Evolutionary conservation across 1,140 invertebrate species (phyloP).

Genomic region (Araneus ventricosus): DNA sequence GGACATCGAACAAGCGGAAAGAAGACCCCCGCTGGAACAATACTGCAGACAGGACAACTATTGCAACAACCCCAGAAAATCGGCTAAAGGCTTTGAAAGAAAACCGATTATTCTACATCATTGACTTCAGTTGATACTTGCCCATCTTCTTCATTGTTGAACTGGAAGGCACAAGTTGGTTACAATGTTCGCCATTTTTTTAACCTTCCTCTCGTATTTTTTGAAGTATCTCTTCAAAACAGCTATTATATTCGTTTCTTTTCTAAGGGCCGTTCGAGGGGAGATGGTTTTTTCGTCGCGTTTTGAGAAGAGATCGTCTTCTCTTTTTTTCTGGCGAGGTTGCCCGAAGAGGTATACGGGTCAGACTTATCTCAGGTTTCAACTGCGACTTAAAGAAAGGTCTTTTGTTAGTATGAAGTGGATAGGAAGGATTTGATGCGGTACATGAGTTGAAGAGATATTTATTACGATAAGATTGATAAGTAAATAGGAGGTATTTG

Average conservation of each 20-base stretch:
- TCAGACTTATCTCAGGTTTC: conserved; percentile 66
- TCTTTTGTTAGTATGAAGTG: conserved; percentile 28
- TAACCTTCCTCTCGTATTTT: neutral
- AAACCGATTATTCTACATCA: conserved; percentile 72
- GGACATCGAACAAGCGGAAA: conserved; percentile 70
- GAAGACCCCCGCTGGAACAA: conserved; percentile 52
- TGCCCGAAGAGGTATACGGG: conserved; percentile 43
- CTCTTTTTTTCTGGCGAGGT: neutral
- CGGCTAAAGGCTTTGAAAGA: conserved; percentile 58
- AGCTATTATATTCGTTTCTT: conserved; percentile 19
- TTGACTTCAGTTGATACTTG: conserved; percentile 73
- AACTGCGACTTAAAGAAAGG: neutral
- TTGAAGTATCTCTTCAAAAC: conserved; percentile 47
- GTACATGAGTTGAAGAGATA: conserved; percentile 31
- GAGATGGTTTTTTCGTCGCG: conserved; percentile 20
- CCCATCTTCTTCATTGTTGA: conserved; percentile 36
- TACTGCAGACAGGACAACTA: conserved; percentile 23
- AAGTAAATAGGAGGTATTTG: conserved; percentile 21
- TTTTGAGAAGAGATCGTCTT: conserved; percentile 6
- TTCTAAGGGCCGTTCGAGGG: neutral
- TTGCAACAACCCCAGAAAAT: conserved; percentile 50
- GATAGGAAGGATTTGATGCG: neutral
- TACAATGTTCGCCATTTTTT: conserved; percentile 45
- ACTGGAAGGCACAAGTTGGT: conserved; percentile 40
- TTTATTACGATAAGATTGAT: conserved; percentile 60